phyloP scores from a whole-genome alignment of 2,888 invertebrate species.

The Colletes collaris region DNA sequence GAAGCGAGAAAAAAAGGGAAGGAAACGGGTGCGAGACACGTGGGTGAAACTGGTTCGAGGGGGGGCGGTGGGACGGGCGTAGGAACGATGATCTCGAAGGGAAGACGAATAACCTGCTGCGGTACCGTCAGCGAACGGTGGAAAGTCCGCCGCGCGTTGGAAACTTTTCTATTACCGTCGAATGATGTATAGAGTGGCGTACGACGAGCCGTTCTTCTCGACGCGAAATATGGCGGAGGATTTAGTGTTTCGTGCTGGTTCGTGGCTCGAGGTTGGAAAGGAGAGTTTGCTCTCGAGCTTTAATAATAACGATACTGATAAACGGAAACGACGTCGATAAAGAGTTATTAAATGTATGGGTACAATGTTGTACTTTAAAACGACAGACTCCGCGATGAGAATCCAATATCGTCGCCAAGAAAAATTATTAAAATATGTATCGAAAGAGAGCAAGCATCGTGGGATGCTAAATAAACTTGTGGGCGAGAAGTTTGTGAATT shows the following conservation, averaged over 20 bases:
- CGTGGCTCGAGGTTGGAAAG: neutral
- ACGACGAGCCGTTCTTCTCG: neutral
- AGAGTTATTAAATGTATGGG: too few relatives aligned
- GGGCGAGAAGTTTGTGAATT: too few relatives aligned
- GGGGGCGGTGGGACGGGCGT: neutral
- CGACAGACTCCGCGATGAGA: too few relatives aligned
- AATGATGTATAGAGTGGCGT: slow-evolving; percentile 44
- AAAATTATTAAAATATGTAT: too few relatives aligned
- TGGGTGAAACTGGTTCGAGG: neutral
- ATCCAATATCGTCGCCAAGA: too few relatives aligned
- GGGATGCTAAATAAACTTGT: too few relatives aligned
- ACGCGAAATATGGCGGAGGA: slow-evolving; percentile 2
- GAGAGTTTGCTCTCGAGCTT: neutral
- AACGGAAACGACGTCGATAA: too few relatives aligned
- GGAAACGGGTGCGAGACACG: slow-evolving; percentile 4
- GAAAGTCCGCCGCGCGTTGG: slow-evolving; percentile 18
- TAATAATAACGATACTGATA: neutral
- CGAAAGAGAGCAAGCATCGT: too few relatives aligned
- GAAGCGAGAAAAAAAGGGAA: neutral
- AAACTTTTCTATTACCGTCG: slow-evolving; percentile 53
- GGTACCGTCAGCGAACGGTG: slow-evolving; percentile 33
- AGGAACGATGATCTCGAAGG: slow-evolving; percentile 47
- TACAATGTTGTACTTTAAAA: too few relatives aligned
- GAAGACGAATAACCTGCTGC: slow-evolving; percentile 52
- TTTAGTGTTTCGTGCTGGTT: neutral